Evolutionary conservation across 2,888 invertebrate species (phyloP).

Genomic region (Dinocampus coccinellae): DNA sequence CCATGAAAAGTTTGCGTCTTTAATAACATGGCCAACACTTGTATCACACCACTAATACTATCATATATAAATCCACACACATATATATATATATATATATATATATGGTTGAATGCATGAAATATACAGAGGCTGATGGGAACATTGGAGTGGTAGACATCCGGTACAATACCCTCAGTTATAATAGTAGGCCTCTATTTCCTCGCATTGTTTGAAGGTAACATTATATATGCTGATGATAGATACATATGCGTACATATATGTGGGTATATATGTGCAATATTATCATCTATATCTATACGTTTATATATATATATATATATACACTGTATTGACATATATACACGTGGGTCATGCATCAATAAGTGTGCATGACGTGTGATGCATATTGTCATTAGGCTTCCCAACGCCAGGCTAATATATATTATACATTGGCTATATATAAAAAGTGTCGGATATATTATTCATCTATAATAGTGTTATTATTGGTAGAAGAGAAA

Average conservation of each 20-base stretch:
- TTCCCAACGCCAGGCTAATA: too few relatives aligned
- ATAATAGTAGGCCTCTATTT: slow-evolving; percentile 64
- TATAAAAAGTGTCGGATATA: too few relatives aligned
- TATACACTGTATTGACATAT: not conserved
- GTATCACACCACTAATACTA: slow-evolving; percentile 17
- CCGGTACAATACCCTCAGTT: slow-evolving; percentile 66
- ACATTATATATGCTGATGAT: slow-evolving; percentile 42
- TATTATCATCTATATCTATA: too few relatives aligned
- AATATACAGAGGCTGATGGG: slow-evolving; percentile 10
- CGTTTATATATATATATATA: not conserved
- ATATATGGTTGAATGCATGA: too few relatives aligned
- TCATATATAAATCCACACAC: slow-evolving; percentile 13
- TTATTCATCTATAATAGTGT: too few relatives aligned
- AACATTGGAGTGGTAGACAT: slow-evolving; percentile 59
- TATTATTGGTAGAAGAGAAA: too few relatives aligned
- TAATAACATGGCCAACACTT: slow-evolving; percentile 37
- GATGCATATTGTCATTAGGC: not conserved
- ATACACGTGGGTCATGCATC: slow-evolving; percentile 10
- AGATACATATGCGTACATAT: slow-evolving; percentile 6
- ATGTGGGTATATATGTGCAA: slow-evolving; percentile 6
- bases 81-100: slow-evolving; percentile 16
- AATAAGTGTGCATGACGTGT: slow-evolving; percentile 5
- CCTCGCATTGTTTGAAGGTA: slow-evolving; percentile 64
- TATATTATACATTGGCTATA: too few relatives aligned
- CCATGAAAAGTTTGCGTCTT: slow-evolving; percentile 31